Base-by-base conservation (phyloP, 2,888 invertebrate genomes). In the Hemaris fuciformis region DNA sequence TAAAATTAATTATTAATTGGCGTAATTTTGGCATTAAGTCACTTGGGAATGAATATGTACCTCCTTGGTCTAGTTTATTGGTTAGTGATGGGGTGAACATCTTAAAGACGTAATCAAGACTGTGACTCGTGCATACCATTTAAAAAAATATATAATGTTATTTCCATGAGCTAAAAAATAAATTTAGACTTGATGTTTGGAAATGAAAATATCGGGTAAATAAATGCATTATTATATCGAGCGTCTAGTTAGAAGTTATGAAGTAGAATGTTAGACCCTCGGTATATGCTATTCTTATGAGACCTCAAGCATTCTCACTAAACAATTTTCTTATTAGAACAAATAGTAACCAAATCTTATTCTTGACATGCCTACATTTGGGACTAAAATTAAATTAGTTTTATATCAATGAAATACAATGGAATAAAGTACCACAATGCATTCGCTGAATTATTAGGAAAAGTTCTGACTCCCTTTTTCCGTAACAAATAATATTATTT, bases 51-150 rank as follows among this genome's bases (percentile, higher is more conserved):
- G 64, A 60, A 57, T 7, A 15, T 38, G 41, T 34, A 59, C 72
- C 73, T 83, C 83, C 88, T 89, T 91, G 91, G 82, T 88, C 91
- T 90, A 91, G 85, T 89, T 91, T 88, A 89, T 84, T 79, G 73
- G 68, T 58, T 84, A 92, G 91, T 76, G 91, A 79, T 79, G 91
- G 66, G 84, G 80, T 75, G 65, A 22, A 57, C 45, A 46, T 66
- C 67, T 76, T 72, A 61, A 72, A 73, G 46, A 48, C 23, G 18
- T 10, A 60, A 38, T 59, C 23, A 23, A 41, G 23, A 22, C 46
- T 23, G 46, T 38, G 34, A 25, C 31, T 6, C 20, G 20, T 23
- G 8, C n/a, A 15, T 38, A 62, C 59, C 43, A 18, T 20, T 25
- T 31, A 31, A 27, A 31, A 27, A 53, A 53, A 8, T 15, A 31